Evolutionary conservation across 2,888 invertebrate species (phyloP).

Genomic region (Pterobdella sp.): DNA sequence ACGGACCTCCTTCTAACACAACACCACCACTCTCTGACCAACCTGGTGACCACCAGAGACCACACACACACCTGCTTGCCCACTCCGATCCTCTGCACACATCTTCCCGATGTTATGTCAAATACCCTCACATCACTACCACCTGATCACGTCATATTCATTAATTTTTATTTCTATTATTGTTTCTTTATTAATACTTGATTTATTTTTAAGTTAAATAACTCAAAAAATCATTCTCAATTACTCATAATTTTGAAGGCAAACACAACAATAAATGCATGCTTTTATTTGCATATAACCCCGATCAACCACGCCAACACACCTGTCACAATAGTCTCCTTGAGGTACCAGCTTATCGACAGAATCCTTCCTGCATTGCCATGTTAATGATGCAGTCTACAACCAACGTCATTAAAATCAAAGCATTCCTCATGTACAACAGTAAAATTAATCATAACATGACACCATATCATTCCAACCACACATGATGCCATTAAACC

Average conservation of each 20-base stretch:
- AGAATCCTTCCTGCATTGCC: not conserved
- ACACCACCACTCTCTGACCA: not conserved
- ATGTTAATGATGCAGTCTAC: not conserved
- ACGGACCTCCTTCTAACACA: not conserved
- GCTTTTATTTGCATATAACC: no score
- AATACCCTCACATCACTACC: conserved; percentile 20
- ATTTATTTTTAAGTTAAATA: no score
- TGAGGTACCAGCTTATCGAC: not conserved
- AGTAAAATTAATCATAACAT: not conserved
- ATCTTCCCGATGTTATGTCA: not conserved
- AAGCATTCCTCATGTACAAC: no score
- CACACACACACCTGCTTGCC: conserved; percentile 7
- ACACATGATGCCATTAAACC: not conserved
- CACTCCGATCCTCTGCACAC: conserved; percentile 14
- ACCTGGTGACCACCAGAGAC: conserved; percentile 11
- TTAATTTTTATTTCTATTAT: no score
- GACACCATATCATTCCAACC: not conserved
- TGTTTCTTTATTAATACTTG: no score
- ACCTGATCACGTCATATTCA: no score
- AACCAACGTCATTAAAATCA: not conserved
- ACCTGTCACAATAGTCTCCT: not conserved
- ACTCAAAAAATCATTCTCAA: no score
- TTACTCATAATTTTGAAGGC: no score
- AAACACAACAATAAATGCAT: no score
- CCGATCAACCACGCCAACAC: not conserved